Base-by-base conservation (phyloP, 1,140 invertebrate genomes). In the Neodiprion fabricii region DNA sequence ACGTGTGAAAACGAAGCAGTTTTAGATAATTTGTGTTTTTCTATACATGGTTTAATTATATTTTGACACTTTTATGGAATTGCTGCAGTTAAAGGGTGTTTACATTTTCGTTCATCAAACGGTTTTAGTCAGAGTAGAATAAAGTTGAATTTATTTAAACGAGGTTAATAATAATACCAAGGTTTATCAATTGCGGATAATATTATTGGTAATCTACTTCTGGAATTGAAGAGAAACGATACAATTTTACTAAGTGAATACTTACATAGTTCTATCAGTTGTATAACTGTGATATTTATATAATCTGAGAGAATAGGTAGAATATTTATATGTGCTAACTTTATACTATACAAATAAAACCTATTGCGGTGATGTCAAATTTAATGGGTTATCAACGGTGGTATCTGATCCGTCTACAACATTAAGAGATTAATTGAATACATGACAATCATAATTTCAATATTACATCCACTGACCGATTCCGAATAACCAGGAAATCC, bases 221-320 rank as follows among this genome's bases (percentile, higher is more conserved):
- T 14, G n/a, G 0, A 61, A 61, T 8, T 0, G 9, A 61, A 61
- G 53, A 61, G 2, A 8, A 61, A 8, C 1, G 4, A 61, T 14
- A 9, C 11, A 61, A 61, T 17, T 14, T 5, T 61, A 12, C 11
- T 61, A 61, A 61, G n/a, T 14, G n/a, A 12, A 61, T 17, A 14
- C n/a, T 61, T 61, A 17, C 28, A 61, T 14, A 61, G 53, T 61
- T 12, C 53, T 61, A 61, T 61, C 53, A 61, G 53, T 61, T 61
- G 4, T 61, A 61, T 61, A 61, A 61, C 53, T 61, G 53, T 61
- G 53, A 61, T 61, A 61, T 61, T 61, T 61, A 61, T 61, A 61
- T 61, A 61, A 61, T 5, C 53, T 7, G 53, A 61, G 8, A 61
- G n/a, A 61, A 61, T 8, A 61, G 53, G 11, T 61, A 4, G 53